Conservation (phyloP, 1,140 invertebrate species). For the Aphelinus atriplicis region DNA sequence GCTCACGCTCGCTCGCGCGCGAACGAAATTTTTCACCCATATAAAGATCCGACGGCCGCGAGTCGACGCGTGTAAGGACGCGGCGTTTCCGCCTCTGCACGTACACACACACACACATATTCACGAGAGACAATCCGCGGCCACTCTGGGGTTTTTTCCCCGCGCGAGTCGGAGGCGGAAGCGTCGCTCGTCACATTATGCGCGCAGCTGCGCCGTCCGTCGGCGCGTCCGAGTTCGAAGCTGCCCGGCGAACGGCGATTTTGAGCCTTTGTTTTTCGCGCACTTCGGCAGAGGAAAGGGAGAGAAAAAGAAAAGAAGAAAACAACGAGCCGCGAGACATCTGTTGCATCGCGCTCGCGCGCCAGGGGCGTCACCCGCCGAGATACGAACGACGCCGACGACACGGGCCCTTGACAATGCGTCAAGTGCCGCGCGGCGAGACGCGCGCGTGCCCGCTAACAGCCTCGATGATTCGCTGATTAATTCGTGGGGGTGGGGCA, state of each 20-base stretch:
- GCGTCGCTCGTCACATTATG: conserved; percentile 31
- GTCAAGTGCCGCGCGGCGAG: background rate
- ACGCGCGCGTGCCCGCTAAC: too few relatives aligned
- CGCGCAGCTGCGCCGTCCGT: conserved; percentile 17
- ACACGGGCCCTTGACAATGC: conserved; percentile 1
- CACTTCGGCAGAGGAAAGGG: background rate
- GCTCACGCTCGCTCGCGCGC: background rate
- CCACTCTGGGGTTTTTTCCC: background rate
- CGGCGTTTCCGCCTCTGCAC: background rate
- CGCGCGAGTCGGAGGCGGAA: conserved; percentile 2
- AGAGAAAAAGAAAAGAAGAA: too few relatives aligned
- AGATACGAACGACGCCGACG: background rate
- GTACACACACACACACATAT: background rate
- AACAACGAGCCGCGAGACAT: background rate
- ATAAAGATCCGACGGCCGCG: too few relatives aligned
- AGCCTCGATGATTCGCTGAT: background rate
- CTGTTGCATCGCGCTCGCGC: background rate
- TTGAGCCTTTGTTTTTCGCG: background rate
- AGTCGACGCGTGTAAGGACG: too few relatives aligned
- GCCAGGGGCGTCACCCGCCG: conserved; percentile 19
- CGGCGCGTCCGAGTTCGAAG: conserved; percentile 2
- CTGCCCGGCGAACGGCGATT: background rate
- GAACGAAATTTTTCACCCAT: background rate
- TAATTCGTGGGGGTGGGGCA: background rate
- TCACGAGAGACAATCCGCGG: conserved; percentile 7